Conservation (phyloP, 64 coral and sea anemone species). For the Catalaphyllia jardinei region DNA sequence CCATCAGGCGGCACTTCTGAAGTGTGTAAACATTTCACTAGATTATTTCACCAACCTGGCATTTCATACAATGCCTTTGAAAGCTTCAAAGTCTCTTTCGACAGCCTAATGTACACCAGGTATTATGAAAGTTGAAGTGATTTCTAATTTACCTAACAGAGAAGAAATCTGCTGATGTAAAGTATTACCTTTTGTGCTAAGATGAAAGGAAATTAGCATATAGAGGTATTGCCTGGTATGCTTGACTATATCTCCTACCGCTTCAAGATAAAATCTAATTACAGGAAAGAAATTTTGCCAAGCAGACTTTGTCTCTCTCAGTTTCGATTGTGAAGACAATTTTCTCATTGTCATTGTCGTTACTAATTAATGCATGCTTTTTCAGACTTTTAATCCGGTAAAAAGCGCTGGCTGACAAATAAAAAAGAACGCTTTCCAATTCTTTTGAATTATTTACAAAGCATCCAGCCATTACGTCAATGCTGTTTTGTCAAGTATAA, state of each 20-base stretch:
- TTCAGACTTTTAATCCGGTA: neutral
- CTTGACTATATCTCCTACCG: neutral
- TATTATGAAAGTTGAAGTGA: neutral
- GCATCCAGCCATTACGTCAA: neutral
- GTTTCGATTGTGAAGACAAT: neutral
- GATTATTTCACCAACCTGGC: neutral
- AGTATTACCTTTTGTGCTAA: neutral
- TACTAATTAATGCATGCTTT: conserved; percentile 27
- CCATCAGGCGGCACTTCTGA: neutral
- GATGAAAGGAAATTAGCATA: neutral
- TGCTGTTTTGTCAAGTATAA: neutral
- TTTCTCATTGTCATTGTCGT: neutral
- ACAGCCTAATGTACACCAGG: conserved; percentile 2
- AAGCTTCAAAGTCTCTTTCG: neutral
- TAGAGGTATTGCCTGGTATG: neutral
- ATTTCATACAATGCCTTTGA: conserved; percentile 3
- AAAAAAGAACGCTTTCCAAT: neutral
- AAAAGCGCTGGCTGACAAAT: neutral
- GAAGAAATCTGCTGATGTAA: neutral
- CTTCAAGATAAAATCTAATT: neutral
- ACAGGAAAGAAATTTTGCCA: neutral
- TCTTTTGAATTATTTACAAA: neutral
- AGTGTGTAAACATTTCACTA: conserved; percentile 11
- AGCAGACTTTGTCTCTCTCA: neutral
- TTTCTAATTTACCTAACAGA: conserved; percentile 11